These are phyloP conservation scores for Gymnothorax reevesii DNA, from an alignment of 2,797 vertebrate species.

Conservation along the genomic window DNA sequence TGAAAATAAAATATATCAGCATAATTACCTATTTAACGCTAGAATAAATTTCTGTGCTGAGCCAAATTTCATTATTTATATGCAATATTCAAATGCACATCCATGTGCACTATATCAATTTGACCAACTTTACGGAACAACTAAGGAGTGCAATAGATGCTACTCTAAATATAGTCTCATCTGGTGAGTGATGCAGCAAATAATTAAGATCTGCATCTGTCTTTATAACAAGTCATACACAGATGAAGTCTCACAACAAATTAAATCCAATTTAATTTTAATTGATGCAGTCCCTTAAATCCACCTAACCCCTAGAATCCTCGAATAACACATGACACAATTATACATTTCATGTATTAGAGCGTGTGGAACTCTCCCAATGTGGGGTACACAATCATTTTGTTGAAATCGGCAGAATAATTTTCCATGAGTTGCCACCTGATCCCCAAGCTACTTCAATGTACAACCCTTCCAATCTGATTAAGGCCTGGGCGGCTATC, in stretches of 20 bases:
- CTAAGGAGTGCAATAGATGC: background rate
- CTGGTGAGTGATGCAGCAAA: background rate
- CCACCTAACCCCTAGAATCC: background rate
- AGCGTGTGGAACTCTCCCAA: background rate
- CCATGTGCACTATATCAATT: constrained; percentile 41
- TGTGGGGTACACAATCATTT: background rate
- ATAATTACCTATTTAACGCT: no score
- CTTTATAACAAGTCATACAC: background rate
- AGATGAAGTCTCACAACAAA: background rate
- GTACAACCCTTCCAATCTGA: constrained; percentile 61
- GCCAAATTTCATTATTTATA: no score
- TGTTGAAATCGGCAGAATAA: background rate
- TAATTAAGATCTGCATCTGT: background rate
- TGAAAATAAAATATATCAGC: no score
- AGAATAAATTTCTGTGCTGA: no score
- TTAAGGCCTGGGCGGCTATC: constrained; percentile 56
- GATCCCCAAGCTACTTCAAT: constrained; percentile 59
- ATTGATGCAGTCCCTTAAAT: background rate
- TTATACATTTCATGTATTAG: background rate
- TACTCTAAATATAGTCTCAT: constrained; percentile 38
- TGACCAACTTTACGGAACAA: constrained; percentile 45
- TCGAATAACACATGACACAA: background rate
- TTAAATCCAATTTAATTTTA: background rate
- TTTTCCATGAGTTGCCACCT: constrained; percentile 42
- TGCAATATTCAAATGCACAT: no score